Evolutionary conservation across 1,140 invertebrate genomes (phyloP).

Genomic region (Formica exsecta): DNA sequence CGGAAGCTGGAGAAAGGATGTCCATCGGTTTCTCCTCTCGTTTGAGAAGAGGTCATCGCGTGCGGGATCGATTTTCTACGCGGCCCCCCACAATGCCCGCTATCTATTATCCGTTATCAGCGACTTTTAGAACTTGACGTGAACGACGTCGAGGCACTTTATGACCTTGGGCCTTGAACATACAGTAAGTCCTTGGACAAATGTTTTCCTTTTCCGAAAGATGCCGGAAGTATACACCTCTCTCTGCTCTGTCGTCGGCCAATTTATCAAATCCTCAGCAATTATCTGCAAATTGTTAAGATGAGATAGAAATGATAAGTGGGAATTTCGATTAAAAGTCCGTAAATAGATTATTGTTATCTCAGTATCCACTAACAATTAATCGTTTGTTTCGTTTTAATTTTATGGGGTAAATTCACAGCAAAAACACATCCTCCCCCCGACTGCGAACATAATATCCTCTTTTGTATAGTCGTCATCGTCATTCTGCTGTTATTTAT

Average conservation of each 20-base stretch:
- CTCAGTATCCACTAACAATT: neutral
- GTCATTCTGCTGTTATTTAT: constrained; percentile 53
- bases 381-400: constrained; percentile 21
- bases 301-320: neutral
- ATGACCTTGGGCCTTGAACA: constrained; percentile 34
- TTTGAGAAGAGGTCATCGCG: constrained; percentile 38
- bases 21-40: constrained; percentile 42
- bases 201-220: constrained; percentile 1
- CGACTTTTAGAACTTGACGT: constrained; percentile 48
- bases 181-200: constrained; percentile 28
- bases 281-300: neutral
- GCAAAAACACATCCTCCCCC: neutral
- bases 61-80: constrained; percentile 48
- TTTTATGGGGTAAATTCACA: neutral
- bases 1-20: constrained; percentile 47
- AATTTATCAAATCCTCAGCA: constrained; percentile 2
- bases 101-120: constrained; percentile 61
- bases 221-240: neutral
- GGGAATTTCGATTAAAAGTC: neutral
- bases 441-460: constrained; percentile 9
- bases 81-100: constrained; percentile 34
- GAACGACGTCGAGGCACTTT: constrained; percentile 36
- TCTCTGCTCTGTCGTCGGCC: neutral
- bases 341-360: constrained; percentile 10
- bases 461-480: constrained; percentile 19